Base-by-base conservation (phyloP, 2,113 vertebrate genomes). In the Eulemur rufifrons region DNA sequence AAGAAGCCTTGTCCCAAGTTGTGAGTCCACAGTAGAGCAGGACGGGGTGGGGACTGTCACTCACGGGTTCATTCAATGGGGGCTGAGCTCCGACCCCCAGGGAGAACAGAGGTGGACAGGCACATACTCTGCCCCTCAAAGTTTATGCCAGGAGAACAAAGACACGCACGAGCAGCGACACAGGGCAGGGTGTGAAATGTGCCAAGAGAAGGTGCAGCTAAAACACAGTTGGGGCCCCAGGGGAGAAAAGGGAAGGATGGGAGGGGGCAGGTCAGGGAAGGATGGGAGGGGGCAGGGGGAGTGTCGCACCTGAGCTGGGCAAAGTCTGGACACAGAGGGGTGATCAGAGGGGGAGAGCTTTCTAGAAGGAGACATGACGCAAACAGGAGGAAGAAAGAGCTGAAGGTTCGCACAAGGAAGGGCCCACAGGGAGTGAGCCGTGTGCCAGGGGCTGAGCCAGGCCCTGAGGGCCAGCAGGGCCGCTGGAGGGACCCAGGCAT, bases 181-280 rank as follows among this genome's bases (percentile, higher is more conserved):
- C 1, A 1, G 29, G 27, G 52, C 5, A 25, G 61, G 37, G 50
- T 0, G 8, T 17, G 21, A 71, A 50, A 45, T 8, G 13, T n/a
- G 37, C n/a, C 32, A 7, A 64, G 54, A 71, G 27, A 76, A 76
- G 64, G 78, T 6, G 6, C 21, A 37, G 52, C 39, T 42, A 32
- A 54, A 34, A 63, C 0, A 12, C 0, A 6, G 69, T 1, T 13
- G 81, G 11, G 6, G 39, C 47, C 59, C 39, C 5, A 13, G 39
- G n/a, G 6, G 42, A 56, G 64, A 76, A 71, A 66, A 71, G 71
- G 15, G 34, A 63, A 66, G 13, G 32, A 32, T 4, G 3, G 8
- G 1, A 42, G 42, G 68, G 21, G 17, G 52, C 5, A 17, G 34
- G 59, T 37, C 37, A 37, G 37, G 15, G 34, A 63, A 66, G 13